Conservation (phyloP, 2,797 vertebrate species). For the Limosa lapponica region DNA sequence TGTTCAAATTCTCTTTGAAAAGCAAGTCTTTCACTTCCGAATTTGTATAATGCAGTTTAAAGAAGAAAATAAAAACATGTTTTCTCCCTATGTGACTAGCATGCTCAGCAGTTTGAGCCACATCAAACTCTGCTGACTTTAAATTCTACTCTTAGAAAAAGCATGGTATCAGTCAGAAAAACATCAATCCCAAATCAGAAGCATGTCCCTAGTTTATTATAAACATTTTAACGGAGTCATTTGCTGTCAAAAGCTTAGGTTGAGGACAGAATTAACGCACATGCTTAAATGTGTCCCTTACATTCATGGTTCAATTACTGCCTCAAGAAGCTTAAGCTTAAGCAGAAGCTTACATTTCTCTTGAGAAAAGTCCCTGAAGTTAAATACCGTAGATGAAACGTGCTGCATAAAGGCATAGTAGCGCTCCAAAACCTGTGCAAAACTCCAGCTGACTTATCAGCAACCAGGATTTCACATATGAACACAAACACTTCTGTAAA, state of each 20-base stretch:
- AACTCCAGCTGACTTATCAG: not conserved
- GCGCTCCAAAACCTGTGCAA: not conserved
- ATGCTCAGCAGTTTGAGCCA: not conserved
- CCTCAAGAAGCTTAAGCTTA: not conserved
- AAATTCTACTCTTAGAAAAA: not conserved
- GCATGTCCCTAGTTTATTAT: not conserved
- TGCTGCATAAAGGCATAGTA: not conserved
- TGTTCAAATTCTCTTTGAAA: not conserved
- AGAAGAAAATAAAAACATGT: not conserved
- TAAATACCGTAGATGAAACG: not conserved
- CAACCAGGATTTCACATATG: not conserved
- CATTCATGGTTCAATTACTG: not conserved
- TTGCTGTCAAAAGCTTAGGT: not conserved
- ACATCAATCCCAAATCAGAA: not conserved
- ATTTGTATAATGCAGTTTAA: not conserved
- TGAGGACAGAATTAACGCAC: not conserved
- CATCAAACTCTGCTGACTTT: not conserved
- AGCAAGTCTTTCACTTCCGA: not conserved
- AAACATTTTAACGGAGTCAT: not conserved
- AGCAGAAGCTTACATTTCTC: not conserved
- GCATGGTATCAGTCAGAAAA: not conserved
- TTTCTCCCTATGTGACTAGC: not conserved
- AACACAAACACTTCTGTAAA: not conserved
- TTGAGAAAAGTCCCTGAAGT: not conserved
- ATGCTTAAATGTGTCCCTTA: not conserved